Percentiles rank a stretch among this genome's conserved stretches.
Evolutionary conservation across 2,113 vertebrate species (phyloP).

Genomic region (Chaetops frenatus): DNA sequence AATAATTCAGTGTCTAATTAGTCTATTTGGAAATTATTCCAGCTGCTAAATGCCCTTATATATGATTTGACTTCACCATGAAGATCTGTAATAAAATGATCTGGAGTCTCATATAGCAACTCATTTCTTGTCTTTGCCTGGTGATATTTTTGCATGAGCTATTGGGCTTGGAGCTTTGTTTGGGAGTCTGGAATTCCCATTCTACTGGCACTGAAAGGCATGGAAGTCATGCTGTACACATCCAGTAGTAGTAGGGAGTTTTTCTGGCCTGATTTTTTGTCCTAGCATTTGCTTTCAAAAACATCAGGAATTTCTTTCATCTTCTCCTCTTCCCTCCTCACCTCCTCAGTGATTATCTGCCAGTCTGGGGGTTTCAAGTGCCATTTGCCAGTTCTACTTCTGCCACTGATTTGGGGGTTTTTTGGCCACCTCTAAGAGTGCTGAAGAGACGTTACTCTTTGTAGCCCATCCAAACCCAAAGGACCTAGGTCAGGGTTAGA

Average conservation of each 20-base stretch:
- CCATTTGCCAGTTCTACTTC: neutral
- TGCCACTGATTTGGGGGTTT: neutral
- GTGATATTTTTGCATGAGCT: neutral
- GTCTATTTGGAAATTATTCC: constrained; percentile 42
- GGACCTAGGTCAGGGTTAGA: neutral
- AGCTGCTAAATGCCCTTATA: constrained; percentile 18
- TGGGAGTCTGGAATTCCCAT: neutral
- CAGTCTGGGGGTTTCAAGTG: neutral
- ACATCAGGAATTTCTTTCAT: neutral
- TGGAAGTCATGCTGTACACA: neutral
- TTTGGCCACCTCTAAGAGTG: neutral
- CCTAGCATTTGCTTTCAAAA: neutral
- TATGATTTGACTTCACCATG: neutral
- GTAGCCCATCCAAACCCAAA: accelerated
- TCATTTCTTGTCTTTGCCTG: neutral
- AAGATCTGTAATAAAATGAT: neutral
- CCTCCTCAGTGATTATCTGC: neutral
- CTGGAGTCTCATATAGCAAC: neutral
- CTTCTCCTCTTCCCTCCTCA: neutral
- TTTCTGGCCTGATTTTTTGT: neutral
- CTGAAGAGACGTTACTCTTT: neutral
- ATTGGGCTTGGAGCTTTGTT: neutral
- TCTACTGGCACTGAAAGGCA: neutral
- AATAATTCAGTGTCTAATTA: constrained; percentile 41
- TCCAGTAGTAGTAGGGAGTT: neutral